These are phyloP conservation scores for Drosophila subobscura DNA, from an alignment of 1,140 invertebrate species.

Conservation along the genomic window DNA sequence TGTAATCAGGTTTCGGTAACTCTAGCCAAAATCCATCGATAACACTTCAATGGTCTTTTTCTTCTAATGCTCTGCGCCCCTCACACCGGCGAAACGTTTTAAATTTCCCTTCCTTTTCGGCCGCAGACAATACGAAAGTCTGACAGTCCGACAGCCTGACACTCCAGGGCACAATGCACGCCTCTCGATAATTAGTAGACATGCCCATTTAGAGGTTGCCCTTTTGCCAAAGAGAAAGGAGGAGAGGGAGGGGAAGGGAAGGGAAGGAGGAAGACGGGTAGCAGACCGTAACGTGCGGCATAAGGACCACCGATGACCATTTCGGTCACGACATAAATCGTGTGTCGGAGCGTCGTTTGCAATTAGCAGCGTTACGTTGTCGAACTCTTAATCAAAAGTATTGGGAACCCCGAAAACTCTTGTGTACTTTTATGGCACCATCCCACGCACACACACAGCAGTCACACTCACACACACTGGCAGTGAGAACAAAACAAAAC, in stretches of 20 bases:
- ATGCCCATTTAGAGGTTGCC: conserved; percentile 64
- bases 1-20: conserved; percentile 48
- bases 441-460: conserved; percentile 4
- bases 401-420: conserved; percentile 65
- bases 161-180: conserved; percentile 48
- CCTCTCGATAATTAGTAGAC: conserved; percentile 72
- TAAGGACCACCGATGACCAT: conserved; percentile 37
- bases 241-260: background rate
- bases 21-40: conserved; percentile 50
- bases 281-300: conserved; percentile 1
- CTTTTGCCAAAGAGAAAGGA: conserved; percentile 21
- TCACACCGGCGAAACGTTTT: conserved; percentile 8
- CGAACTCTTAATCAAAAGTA: conserved; percentile 81
- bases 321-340: conserved; percentile 74
- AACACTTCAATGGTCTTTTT: conserved; percentile 33
- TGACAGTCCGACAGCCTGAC: conserved; percentile 18
- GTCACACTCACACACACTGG: conserved; percentile 11
- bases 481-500: conserved; percentile 21
- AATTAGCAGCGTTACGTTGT: conserved; percentile 75
- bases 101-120: conserved; percentile 40
- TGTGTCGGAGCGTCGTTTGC: conserved; percentile 71
- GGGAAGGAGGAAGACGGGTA: background rate
- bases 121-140: background rate
- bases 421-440: conserved; percentile 66
- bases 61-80: conserved; percentile 10